Evolutionary conservation across 2,888 invertebrate species (phyloP).

Genomic region (Laspeyria flexula): DNA sequence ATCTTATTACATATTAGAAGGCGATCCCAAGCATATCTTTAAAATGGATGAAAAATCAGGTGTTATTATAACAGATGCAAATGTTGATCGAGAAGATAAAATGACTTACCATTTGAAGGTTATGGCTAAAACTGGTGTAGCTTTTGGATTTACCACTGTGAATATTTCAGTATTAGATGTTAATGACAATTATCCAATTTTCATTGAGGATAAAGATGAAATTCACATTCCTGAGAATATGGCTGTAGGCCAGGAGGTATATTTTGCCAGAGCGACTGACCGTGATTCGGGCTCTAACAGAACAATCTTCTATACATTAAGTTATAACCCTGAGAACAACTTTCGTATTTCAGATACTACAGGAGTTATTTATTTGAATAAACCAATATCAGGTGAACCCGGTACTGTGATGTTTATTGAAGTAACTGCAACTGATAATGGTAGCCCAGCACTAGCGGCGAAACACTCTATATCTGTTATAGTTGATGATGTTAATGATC

Average conservation of each 20-base stretch:
- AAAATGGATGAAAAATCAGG: constrained; percentile 93
- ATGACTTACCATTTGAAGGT: constrained; percentile 92
- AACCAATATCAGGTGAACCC: constrained; percentile 91
- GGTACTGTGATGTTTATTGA: constrained; percentile 90
- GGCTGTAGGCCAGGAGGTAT: constrained; percentile 97
- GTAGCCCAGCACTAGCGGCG: constrained; percentile 90
- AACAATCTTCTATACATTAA: constrained; percentile 92
- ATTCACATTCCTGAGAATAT: constrained; percentile 94
- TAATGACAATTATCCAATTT: constrained; percentile 96
- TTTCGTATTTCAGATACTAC: constrained; percentile 94
- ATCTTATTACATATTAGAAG: constrained; percentile 92
- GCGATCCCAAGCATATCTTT: constrained; percentile 92
- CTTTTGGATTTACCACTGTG: constrained; percentile 92
- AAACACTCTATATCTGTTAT: constrained; percentile 90
- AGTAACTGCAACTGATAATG: constrained; percentile 94
- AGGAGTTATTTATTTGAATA: constrained; percentile 95
- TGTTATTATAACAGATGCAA: constrained; percentile 90
- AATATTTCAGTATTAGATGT: constrained; percentile 94
- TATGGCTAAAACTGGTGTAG: constrained; percentile 91
- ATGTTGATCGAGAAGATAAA: constrained; percentile 94
- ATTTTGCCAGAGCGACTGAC: constrained; percentile 94
- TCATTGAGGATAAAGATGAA: constrained; percentile 92
- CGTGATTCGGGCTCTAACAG: constrained; percentile 96
- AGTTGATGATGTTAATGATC: constrained; percentile 96
- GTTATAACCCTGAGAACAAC: constrained; percentile 91